phyloP scores from a whole-genome alignment of 2,113 vertebrate genomes.

The Sarotherodon lohbergeri region DNA sequence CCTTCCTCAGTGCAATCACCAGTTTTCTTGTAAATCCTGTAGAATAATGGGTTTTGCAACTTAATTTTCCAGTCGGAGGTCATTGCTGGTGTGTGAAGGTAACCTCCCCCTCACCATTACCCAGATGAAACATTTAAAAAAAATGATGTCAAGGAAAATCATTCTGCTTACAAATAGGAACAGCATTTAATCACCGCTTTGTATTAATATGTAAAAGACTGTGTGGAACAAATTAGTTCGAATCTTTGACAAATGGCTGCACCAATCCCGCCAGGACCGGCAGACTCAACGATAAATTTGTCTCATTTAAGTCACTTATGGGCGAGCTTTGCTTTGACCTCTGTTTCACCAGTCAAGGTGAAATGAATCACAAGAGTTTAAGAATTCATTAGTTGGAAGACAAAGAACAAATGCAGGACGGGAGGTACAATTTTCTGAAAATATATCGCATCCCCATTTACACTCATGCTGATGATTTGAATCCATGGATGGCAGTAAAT shows the following conservation, averaged over 20 bases:
- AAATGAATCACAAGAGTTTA: background rate
- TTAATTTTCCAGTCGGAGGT: background rate
- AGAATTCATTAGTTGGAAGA: background rate
- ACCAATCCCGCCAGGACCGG: background rate
- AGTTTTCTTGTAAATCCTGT: background rate
- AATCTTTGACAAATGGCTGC: conserved; percentile 26
- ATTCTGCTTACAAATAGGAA: background rate
- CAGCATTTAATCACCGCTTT: conserved; percentile 22
- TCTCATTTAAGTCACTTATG: conserved; percentile 7
- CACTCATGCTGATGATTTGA: background rate
- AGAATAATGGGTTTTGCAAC: background rate
- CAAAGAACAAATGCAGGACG: background rate
- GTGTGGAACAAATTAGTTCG: background rate
- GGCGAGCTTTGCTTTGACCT: conserved; percentile 5
- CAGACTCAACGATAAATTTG: background rate
- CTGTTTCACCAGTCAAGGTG: conserved; percentile 13
- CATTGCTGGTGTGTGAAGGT: background rate
- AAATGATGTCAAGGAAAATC: conserved; percentile 14
- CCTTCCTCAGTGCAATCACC: background rate
- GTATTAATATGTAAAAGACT: conserved; percentile 3
- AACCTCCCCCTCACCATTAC: background rate
- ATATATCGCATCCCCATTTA: background rate
- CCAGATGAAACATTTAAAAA: background rate
- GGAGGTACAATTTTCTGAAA: background rate
- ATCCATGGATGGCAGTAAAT: background rate